A percentile compares a stretch with the other conserved stretches of the same genome.
Conservation (phyloP, 1,140 invertebrate species). For the Ostrea denselamellosa region DNA sequence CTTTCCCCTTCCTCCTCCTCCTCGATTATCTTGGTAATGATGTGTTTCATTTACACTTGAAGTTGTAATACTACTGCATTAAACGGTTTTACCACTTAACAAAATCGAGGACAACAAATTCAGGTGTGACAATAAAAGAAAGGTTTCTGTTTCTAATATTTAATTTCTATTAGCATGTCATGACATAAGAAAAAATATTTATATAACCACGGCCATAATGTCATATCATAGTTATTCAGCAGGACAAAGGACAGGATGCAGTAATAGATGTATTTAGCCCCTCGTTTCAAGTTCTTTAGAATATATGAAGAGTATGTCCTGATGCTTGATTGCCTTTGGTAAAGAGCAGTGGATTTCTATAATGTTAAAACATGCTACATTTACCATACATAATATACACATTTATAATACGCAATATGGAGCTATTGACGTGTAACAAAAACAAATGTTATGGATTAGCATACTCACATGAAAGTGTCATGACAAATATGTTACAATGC, state of each 20-base stretch:
- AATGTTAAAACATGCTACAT: constrained; percentile 13
- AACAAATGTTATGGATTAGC: neutral
- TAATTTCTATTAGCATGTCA: constrained; percentile 29
- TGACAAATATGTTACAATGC: neutral
- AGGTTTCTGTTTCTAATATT: neutral
- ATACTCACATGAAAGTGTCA: neutral
- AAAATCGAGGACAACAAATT: neutral
- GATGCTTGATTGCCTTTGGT: neutral
- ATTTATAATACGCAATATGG: neutral
- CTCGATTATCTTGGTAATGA: no score
- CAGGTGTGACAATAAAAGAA: neutral
- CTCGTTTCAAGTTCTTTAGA: neutral
- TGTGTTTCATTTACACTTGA: no score
- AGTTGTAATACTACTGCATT: no score
- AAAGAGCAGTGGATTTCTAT: constrained; percentile 13
- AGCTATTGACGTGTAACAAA: neutral
- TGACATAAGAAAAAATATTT: neutral
- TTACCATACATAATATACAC: neutral
- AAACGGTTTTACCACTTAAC: no score
- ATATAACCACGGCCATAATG: neutral
- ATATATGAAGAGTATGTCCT: neutral
- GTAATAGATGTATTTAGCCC: neutral
- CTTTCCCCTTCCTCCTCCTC: no score
- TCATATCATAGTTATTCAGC: neutral
- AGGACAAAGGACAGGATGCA: neutral